phyloP scores from a whole-genome alignment of 2,888 invertebrate species.

The Galerucella nymphaeae region DNA sequence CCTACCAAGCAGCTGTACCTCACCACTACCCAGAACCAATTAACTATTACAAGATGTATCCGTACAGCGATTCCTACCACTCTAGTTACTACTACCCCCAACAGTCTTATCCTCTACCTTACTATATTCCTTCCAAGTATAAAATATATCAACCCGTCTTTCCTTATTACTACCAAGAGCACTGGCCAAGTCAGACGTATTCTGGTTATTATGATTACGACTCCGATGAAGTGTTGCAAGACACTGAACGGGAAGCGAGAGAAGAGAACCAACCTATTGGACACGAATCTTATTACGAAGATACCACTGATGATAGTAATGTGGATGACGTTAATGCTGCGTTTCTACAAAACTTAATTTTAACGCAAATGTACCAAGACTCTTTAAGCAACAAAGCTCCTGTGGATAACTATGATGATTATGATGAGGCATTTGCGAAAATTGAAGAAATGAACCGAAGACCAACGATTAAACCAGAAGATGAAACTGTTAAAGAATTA shows the following conservation, averaged over 20 bases:
- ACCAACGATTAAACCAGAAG: constrained; percentile 62
- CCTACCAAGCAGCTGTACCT: constrained; percentile 30
- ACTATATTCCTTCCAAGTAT: constrained; percentile 64
- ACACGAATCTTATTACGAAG: constrained; percentile 76
- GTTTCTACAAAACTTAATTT: constrained; percentile 75
- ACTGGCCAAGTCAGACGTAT: constrained; percentile 58
- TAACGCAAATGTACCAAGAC: constrained; percentile 74
- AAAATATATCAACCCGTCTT: constrained; percentile 64
- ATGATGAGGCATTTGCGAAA: constrained; percentile 57
- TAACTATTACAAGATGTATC: constrained; percentile 65
- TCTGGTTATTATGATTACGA: constrained; percentile 63
- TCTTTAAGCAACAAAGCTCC: constrained; percentile 57
- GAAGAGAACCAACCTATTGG: constrained; percentile 72
- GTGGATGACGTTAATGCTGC: constrained; percentile 69
- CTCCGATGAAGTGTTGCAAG: constrained; percentile 68
- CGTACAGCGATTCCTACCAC: constrained; percentile 67
- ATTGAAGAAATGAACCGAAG: constrained; percentile 44
- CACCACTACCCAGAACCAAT: constrained; percentile 62
- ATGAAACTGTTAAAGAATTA: constrained; percentile 74
- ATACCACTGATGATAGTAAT: constrained; percentile 61
- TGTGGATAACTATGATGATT: constrained; percentile 51
- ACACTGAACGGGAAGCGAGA: constrained; percentile 70
- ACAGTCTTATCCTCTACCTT: constrained; percentile 61
- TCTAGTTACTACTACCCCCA: constrained; percentile 67
- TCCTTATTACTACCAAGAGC: constrained; percentile 66